Base-by-base conservation (phyloP, 2,888 invertebrate species). In the Trissolcus japonicus region DNA sequence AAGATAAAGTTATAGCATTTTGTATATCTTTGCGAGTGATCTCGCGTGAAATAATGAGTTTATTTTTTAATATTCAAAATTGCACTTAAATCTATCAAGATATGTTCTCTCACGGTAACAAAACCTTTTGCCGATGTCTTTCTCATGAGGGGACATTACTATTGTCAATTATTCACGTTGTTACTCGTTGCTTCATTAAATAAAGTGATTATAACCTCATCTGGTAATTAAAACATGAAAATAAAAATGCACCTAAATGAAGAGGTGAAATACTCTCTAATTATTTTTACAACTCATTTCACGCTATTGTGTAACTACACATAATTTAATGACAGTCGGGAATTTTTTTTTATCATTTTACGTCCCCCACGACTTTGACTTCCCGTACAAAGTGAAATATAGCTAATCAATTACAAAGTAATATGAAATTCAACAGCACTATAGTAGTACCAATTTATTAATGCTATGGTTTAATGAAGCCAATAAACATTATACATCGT, bases 381-480 rank as follows among this genome's bases (percentile, higher is more conserved):
- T 48, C 21, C 16, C 48, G 17, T 57, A 48, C 53, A 17, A 63
- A 63, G 63, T 65, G 51, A 75, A 65, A 69, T 75, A 69, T 69
- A 51, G 60, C 75, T 60, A 65, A 69, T 75, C 75, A 75, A 60
- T 69, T 68, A 65, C 60, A 40, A 46, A 59, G 61, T 65, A 55
- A 57, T 69, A 56, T 76, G 65, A 76, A 76, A 69, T 69, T 69
- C 69, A 69, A 65, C 65, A 69, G 61, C 76, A 61, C 66, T 65
- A 71, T 71, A 71, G 69, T 46, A 61, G 55, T 61, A 56, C 67
- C 65, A 54, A 59, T 76, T 76, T 66, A 76, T 76, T 76, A 71
- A 76, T 51, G 66, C 16, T 69, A 71, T 69, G 69, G 76, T 76
- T 76, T 69, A 76, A 76, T 76, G 69, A 66, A 56, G 69, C 61